Evolutionary conservation across 1,140 invertebrate genomes (phyloP), one percentile per base, ranked within the genome.

Genomic region (Mesaphorura yosii): DNA sequence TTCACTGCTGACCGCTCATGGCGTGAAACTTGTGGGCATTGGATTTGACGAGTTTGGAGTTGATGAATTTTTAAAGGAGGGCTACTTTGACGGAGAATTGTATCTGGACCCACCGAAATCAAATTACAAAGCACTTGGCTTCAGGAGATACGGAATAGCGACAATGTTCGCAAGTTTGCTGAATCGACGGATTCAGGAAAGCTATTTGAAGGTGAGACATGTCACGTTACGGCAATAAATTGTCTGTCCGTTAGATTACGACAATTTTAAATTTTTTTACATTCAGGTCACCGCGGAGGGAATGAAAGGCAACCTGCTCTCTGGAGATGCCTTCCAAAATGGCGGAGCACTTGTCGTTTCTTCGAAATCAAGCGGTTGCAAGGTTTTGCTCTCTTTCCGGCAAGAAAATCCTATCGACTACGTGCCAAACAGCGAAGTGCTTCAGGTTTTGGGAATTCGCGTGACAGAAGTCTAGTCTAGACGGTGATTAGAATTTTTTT

Each of bases 341-440:
- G 80, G 80, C n/a, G 80, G 80, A 3, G 70, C 75, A 1, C 42
- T 81, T 19, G 68, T 82, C 37, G 72, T 82, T n/a, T n/a, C n/a
- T n/a, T n/a, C n/a, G 0, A 70, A 66, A 42, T 72, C 73, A 59
- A 73, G 73, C 27, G 76, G 77, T 45, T 69, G 72, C 7, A 50
- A 69, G 53, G 53, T 78, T 23, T 61, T 79, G 2, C 67, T 72
- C n/a, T 70, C 73, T 55, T 81, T 75, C 64, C 71, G 70, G 10
- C 78, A 80, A 64, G 72, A 76, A 12, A 75, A 76, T 28, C 75
- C 78, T 1, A 76, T 75, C 2, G 78, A 81, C 46, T 78, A 81
- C 71, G 70, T 77, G 38, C 65, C 71, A 26, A 76, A 76, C 63
- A 64, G 67, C 55, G 76, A 77, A 28, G 75, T 82, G 50, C 66